Evolutionary conservation across 1,140 invertebrate species (phyloP).

Genomic region (Achroia grisella): DNA sequence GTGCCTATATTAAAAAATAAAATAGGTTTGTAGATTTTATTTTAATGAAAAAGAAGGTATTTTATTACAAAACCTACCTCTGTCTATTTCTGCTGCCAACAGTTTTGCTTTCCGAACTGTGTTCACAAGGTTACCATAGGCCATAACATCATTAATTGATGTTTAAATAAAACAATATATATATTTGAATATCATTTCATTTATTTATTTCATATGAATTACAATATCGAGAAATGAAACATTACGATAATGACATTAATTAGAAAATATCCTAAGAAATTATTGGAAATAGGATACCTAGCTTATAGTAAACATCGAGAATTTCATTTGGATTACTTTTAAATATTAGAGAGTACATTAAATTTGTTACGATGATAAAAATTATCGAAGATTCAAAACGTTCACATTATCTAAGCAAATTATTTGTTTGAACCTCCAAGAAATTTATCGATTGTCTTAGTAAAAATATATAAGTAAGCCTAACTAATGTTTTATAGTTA

Average conservation of each 20-base stretch:
- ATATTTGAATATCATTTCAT: slow-evolving; percentile 25
- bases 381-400: slow-evolving; percentile 47
- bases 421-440: slow-evolving; percentile 41
- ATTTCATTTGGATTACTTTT: slow-evolving; percentile 36
- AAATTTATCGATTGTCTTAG: slow-evolving; percentile 31
- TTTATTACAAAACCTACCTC: too few relatives aligned
- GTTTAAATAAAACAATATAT: not conserved
- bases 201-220: slow-evolving; percentile 40
- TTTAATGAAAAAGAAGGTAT: too few relatives aligned
- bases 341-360: slow-evolving; percentile 8
- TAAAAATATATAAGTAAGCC: slow-evolving; percentile 5
- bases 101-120: too few relatives aligned
- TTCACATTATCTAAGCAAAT: not conserved
- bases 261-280: slow-evolving; percentile 29
- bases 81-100: too few relatives aligned
- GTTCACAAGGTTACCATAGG: too few relatives aligned
- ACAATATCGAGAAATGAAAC: slow-evolving; percentile 28
- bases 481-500: slow-evolving; percentile 4
- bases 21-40: too few relatives aligned
- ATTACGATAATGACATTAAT: slow-evolving; percentile 31
- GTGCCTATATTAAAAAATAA: too few relatives aligned
- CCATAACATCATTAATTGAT: too few relatives aligned
- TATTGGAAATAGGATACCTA: slow-evolving; percentile 23
- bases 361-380: slow-evolving; percentile 12
- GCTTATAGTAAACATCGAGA: slow-evolving; percentile 21